phyloP scores from a whole-genome alignment of 2,888 invertebrate species.

The Pristionchus maxplancki region DNA sequence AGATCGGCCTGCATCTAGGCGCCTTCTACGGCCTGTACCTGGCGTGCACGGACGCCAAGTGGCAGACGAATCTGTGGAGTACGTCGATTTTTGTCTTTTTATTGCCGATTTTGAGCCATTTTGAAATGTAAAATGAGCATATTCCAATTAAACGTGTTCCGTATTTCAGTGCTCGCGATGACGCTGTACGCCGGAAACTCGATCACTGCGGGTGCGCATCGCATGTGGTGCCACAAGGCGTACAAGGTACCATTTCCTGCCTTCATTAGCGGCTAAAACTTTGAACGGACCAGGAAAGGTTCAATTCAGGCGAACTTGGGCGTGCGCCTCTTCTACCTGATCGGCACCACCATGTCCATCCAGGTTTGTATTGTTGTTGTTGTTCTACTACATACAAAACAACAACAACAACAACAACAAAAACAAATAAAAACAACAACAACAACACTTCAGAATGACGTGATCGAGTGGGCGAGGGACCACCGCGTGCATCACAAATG shows the following conservation, averaged over 20 bases:
- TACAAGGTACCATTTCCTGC: conserved; percentile 34
- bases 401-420: too few relatives aligned
- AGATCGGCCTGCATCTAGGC: conserved; percentile 18
- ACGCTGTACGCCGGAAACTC: not conserved
- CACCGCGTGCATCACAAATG: conserved; percentile 92
- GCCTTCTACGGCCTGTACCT: conserved; percentile 32
- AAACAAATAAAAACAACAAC: too few relatives aligned
- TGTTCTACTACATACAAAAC: too few relatives aligned
- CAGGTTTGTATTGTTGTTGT: too few relatives aligned
- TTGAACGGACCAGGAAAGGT: not conserved
- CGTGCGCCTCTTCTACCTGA: conserved; percentile 17
- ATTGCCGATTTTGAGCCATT: too few relatives aligned
- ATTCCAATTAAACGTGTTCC: too few relatives aligned
- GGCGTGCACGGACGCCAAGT: not conserved
- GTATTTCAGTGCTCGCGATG: conserved; percentile 36
- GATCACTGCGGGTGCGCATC: conserved; percentile 41
- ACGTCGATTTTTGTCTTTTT: too few relatives aligned
- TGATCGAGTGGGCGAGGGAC: conserved; percentile 90
- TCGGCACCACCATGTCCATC: conserved; percentile 31
- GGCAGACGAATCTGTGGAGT: conserved; percentile 46
- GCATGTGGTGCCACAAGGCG: conserved; percentile 43
- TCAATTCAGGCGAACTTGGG: conserved; percentile 45
- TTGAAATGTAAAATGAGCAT: not conserved
- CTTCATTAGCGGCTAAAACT: not conserved
- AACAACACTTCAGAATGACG: conserved; percentile 83